Evolutionary conservation across 1,140 invertebrate species (phyloP).

Genomic region (Contarinia nasturtii): DNA sequence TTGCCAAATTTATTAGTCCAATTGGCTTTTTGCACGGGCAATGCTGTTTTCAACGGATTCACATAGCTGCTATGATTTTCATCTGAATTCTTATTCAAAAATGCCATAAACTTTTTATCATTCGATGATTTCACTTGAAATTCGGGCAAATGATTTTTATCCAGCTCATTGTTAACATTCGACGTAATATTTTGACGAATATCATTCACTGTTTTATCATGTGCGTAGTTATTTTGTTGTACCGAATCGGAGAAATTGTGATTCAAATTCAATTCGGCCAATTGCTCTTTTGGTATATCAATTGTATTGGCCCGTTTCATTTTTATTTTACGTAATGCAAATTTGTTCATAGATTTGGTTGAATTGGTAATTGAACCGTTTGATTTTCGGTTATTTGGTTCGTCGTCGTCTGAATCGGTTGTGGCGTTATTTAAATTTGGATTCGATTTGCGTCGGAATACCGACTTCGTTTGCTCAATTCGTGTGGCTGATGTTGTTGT

Average conservation of each 20-base stretch:
- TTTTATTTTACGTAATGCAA: conserved; percentile 30
- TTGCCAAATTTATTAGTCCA: conserved; percentile 68
- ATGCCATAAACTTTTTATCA: conserved; percentile 63
- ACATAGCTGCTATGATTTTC: conserved; percentile 15
- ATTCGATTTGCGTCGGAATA: too few species aligned
- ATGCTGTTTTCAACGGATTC: conserved; percentile 10
- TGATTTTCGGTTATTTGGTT: too few species aligned
- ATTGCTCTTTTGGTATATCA: conserved; percentile 52
- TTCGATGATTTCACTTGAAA: conserved; percentile 68
- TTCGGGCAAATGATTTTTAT: conserved; percentile 26
- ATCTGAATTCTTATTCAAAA: conserved; percentile 48
- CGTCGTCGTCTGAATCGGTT: too few species aligned
- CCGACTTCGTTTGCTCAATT: too few species aligned
- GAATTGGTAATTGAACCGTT: too few species aligned
- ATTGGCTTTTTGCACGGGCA: conserved; percentile 23
- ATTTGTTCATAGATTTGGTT: too few species aligned
- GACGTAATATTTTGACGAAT: neutral
- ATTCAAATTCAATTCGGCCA: conserved; percentile 6
- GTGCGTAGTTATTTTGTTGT: neutral
- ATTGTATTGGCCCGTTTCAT: conserved; percentile 78
- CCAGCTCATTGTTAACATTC: neutral
- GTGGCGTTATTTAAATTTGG: too few species aligned
- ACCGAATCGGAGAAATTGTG: neutral
- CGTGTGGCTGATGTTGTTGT: too few species aligned
- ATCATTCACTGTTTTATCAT: neutral